Conservation (phyloP, 2,113 vertebrate genomes). For the Larimichthys crocea region DNA sequence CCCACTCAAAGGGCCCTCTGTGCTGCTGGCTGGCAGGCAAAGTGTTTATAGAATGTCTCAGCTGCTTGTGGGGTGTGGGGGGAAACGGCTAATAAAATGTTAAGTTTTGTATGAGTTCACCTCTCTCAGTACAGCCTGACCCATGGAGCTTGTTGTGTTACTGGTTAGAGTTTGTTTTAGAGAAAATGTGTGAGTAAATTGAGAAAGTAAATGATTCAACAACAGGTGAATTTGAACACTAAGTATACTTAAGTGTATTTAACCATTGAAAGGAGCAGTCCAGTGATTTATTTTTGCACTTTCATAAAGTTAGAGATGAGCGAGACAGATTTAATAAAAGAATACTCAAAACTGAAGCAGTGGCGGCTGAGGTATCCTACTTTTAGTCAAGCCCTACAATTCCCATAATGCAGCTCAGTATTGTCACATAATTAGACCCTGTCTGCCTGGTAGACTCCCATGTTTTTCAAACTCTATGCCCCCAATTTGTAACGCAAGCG, state of each 20-base stretch:
- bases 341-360: neutral
- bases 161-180: constrained; percentile 49
- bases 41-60: constrained; percentile 84
- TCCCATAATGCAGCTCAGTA: neutral
- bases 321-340: neutral
- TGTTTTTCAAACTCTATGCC: neutral
- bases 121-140: constrained; percentile 68
- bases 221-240: neutral
- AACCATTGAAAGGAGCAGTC: neutral
- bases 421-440: neutral
- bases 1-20: constrained; percentile 79
- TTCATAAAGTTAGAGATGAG: neutral
- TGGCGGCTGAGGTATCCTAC: neutral
- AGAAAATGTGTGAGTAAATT: constrained; percentile 4
- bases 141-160: constrained; percentile 41
- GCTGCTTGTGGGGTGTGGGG: constrained; percentile 74
- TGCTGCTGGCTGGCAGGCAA: constrained; percentile 74
- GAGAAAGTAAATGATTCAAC: neutral
- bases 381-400: neutral
- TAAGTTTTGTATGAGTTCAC: constrained; percentile 73
- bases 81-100: constrained; percentile 72
- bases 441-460: neutral
- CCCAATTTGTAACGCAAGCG: neutral
- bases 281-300: neutral
- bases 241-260: neutral